These are phyloP conservation scores for Micropoecilia bifurca DNA, from an alignment of 2,797 vertebrate genomes.

Conservation along the genomic window DNA sequence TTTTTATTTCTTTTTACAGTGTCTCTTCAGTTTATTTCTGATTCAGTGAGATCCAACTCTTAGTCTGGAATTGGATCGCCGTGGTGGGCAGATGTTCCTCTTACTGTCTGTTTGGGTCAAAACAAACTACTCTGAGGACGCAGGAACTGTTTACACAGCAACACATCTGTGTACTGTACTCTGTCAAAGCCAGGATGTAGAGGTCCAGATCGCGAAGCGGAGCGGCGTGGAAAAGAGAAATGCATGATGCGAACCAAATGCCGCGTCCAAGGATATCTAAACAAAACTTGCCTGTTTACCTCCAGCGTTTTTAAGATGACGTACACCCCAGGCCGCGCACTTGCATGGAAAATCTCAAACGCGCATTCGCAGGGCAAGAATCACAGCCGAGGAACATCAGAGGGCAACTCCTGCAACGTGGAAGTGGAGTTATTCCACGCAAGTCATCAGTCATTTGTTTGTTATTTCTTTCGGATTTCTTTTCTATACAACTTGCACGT, in stretches of 20 bases:
- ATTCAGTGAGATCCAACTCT: conserved; percentile 57
- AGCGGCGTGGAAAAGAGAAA: conserved; percentile 56
- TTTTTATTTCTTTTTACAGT: background rate
- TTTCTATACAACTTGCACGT: conserved; percentile 42
- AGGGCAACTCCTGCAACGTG: conserved; percentile 8
- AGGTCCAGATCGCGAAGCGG: conserved; percentile 41
- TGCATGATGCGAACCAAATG: conserved; percentile 74
- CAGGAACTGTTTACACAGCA: conserved; percentile 62
- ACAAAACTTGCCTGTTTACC: conserved; percentile 70
- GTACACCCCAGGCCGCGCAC: conserved; percentile 31
- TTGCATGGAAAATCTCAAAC: conserved; percentile 56
- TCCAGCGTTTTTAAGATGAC: conserved; percentile 53
- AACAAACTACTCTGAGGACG: conserved; percentile 49
- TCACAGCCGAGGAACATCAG: conserved; percentile 46
- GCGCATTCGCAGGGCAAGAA: conserved; percentile 38
- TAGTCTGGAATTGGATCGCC: conserved; percentile 60
- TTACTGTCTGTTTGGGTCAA: conserved; percentile 65
- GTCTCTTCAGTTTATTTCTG: conserved; percentile 25
- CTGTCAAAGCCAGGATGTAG: conserved; percentile 72
- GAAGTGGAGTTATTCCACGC: conserved; percentile 31
- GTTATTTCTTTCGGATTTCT: conserved; percentile 39
- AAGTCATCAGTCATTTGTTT: conserved; percentile 33
- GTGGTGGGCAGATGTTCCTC: conserved; percentile 74
- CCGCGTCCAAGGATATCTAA: conserved; percentile 70
- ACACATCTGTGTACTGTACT: conserved; percentile 78